These are phyloP conservation scores for Fulmarus glacialis DNA, from an alignment of 2,113 vertebrate genomes.

Conservation along the genomic window DNA sequence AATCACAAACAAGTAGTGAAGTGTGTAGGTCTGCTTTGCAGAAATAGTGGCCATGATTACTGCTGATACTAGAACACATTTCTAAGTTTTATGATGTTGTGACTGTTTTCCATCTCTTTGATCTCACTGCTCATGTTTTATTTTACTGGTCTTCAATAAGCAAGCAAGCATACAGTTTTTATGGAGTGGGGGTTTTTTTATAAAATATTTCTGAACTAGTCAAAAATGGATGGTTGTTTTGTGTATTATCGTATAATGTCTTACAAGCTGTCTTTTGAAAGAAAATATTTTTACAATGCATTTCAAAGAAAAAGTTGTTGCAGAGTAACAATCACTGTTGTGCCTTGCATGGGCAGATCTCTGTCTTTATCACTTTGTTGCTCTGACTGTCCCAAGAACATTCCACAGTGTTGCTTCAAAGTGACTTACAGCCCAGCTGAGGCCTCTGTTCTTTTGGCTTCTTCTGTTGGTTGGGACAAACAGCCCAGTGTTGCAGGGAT, in stretches of 20 bases:
- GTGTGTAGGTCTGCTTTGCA: not conserved
- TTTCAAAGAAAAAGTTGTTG: not conserved
- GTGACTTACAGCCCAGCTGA: not conserved
- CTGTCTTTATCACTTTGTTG: not conserved
- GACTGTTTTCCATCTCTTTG: not conserved
- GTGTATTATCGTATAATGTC: not conserved
- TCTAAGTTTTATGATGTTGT: not conserved
- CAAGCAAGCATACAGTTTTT: not conserved
- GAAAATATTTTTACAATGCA: not conserved
- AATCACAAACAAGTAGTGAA: not conserved
- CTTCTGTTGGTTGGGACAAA: not conserved
- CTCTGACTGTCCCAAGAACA: not conserved
- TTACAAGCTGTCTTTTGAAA: not conserved
- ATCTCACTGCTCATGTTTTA: not conserved
- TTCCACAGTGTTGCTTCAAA: not conserved
- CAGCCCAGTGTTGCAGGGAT: not conserved
- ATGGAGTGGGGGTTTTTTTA: not conserved
- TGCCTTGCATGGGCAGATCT: not conserved
- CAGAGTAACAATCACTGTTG: not conserved
- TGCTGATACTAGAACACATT: not conserved
- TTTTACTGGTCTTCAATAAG: not conserved
- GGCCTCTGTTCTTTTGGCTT: not conserved
- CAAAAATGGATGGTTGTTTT: not conserved
- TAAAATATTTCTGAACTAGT: not conserved
- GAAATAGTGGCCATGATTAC: not conserved